Conservation (phyloP, 1,140 invertebrate genomes). For the Oscheius sp. region DNA sequence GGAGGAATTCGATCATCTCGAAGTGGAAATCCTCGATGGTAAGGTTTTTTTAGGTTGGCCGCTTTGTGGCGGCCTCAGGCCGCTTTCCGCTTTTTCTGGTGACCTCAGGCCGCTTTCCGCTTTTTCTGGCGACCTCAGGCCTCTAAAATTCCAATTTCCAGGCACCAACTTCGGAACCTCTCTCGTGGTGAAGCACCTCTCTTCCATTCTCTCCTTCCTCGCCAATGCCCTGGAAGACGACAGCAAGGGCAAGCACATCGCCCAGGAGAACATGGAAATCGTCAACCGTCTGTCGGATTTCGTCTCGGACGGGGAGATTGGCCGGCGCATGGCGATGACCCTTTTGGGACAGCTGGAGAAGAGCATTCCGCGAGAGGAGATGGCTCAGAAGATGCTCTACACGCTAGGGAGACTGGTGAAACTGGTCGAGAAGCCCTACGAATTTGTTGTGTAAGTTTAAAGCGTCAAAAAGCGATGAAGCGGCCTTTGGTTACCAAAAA, state of each 20-base stretch:
- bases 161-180: slow-evolving; percentile 17
- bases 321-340: slow-evolving; percentile 4
- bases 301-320: slow-evolving; percentile 16
- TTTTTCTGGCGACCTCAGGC: too few relatives aligned
- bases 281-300: slow-evolving; percentile 14
- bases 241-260: background rate
- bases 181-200: slow-evolving; percentile 12
- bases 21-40: background rate
- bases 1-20: background rate
- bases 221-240: slow-evolving; percentile 22
- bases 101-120: too few relatives aligned
- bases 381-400: slow-evolving; percentile 5
- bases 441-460: slow-evolving; percentile 2
- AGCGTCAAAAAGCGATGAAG: too few relatives aligned
- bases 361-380: slow-evolving; percentile 11
- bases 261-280: background rate
- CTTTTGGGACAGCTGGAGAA: slow-evolving; percentile 5
- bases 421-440: background rate
- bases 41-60: too few relatives aligned
- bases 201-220: slow-evolving; percentile 19
- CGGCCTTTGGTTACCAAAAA: too few relatives aligned
- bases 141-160: too few relatives aligned
- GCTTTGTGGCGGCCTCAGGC: too few relatives aligned
- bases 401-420: slow-evolving; percentile 16
- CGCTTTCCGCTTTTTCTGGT: too few relatives aligned